Evolutionary conservation across 1,140 invertebrate species (phyloP).

Genomic region (Drosophila kikkawai): DNA sequence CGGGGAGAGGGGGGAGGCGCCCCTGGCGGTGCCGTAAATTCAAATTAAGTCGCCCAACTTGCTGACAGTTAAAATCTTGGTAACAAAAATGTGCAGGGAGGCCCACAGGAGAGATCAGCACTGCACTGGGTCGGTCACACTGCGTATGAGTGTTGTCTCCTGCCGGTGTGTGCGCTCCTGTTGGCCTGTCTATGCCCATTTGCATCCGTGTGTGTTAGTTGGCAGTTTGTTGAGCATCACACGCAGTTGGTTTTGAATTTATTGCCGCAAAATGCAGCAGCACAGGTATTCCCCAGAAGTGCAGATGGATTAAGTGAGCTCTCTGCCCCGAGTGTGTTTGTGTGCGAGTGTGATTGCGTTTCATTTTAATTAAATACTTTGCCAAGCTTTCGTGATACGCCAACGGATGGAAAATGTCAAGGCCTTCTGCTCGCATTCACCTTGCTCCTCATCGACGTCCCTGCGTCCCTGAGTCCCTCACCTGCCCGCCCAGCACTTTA

Average conservation of each 20-base stretch:
- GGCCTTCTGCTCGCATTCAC: constrained; percentile 17
- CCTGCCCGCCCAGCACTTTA: not conserved
- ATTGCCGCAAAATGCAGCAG: constrained; percentile 68
- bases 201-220: constrained; percentile 62
- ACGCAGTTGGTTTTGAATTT: constrained; percentile 73
- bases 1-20: constrained; percentile 28
- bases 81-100: constrained; percentile 78
- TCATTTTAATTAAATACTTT: constrained; percentile 75
- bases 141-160: constrained; percentile 39
- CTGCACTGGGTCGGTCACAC: constrained; percentile 52
- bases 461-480: not conserved
- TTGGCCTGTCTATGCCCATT: constrained; percentile 16
- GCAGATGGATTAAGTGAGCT: constrained; percentile 77
- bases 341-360: constrained; percentile 49
- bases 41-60: constrained; percentile 83
- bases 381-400: constrained; percentile 21
- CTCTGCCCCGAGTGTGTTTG: not conserved
- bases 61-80: constrained; percentile 83
- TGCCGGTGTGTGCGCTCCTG: constrained; percentile 14
- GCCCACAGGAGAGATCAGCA: constrained; percentile 57
- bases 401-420: constrained; percentile 39
- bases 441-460: constrained; percentile 9
- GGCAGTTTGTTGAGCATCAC: constrained; percentile 71
- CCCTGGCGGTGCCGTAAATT: constrained; percentile 79
- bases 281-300: constrained; percentile 51